phyloP scores from a whole-genome alignment of 2,113 vertebrate species.

The Antidorcas marsupialis region DNA sequence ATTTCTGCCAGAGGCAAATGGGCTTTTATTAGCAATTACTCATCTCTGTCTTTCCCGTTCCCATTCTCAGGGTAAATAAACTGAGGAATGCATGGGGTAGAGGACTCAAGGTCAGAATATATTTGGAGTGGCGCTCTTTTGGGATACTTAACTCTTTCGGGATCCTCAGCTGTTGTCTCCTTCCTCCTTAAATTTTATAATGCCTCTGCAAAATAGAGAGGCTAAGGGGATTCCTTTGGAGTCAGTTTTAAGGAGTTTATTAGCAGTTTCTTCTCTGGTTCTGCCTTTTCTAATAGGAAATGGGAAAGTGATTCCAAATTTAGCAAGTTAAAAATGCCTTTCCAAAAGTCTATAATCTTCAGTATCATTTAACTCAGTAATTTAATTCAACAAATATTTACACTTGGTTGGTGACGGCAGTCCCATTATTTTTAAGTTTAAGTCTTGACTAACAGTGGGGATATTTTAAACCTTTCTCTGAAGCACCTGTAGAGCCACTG shows the following conservation, averaged over 20 bases:
- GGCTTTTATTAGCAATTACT: conserved; percentile 43
- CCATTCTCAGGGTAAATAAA: conserved; percentile 31
- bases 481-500: neutral
- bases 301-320: neutral
- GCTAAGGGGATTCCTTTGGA: neutral
- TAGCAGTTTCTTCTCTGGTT: neutral
- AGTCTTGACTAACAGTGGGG: neutral
- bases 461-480: neutral
- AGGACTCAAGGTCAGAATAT: neutral
- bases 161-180: neutral
- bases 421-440: neutral
- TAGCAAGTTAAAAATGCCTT: neutral
- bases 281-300: neutral
- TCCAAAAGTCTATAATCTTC: neutral
- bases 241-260: neutral
- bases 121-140: neutral
- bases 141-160: neutral
- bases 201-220: neutral
- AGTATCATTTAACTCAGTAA: neutral
- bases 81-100: neutral
- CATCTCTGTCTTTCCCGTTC: neutral
- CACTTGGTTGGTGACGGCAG: neutral
- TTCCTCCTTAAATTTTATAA: neutral
- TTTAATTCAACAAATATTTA: neutral
- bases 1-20: conserved; percentile 48